phyloP scores from a whole-genome alignment of 2,888 invertebrate species.

The Deilephila elpenor region DNA sequence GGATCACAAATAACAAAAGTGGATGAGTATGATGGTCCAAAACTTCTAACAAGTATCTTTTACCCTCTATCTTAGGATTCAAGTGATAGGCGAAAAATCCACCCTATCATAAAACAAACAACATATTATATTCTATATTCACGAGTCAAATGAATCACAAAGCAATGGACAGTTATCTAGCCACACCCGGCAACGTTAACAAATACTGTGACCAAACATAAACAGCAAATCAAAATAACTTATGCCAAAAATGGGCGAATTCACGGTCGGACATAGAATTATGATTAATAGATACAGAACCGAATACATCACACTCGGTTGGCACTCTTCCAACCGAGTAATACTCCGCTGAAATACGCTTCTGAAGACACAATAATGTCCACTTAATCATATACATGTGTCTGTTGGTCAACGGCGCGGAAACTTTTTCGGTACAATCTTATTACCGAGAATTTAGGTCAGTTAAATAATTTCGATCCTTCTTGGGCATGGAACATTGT shows the following conservation, averaged over 20 bases:
- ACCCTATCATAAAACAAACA: too few relatives aligned
- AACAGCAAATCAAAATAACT: conserved; percentile 24
- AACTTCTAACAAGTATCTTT: too few relatives aligned
- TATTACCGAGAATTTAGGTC: conserved; percentile 20
- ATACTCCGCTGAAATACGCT: conserved; percentile 53
- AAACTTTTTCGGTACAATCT: conserved; percentile 27
- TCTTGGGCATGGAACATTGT: background rate
- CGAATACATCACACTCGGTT: conserved; percentile 48
- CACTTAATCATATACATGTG: conserved; percentile 57
- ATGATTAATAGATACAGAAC: conserved; percentile 64
- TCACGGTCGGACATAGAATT: conserved; percentile 59
- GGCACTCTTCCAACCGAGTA: conserved; percentile 32
- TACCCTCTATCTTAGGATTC: too few relatives aligned
- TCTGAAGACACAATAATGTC: conserved; percentile 59
- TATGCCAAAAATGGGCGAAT: conserved; percentile 50
- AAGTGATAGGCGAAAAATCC: too few relatives aligned
- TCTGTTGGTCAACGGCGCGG: conserved; percentile 48
- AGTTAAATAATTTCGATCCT: conserved; percentile 9
- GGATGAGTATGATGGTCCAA: too few relatives aligned
- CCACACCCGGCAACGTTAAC: background rate
- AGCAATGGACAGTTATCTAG: background rate
- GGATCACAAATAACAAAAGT: too few relatives aligned
- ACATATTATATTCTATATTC: background rate
- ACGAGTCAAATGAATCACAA: background rate
- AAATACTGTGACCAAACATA: conserved; percentile 10